Evolutionary conservation across 2,797 vertebrate species (phyloP), one percentile per base, ranked within the genome.

Genomic region (Acrossocheilus wenchowensis): DNA sequence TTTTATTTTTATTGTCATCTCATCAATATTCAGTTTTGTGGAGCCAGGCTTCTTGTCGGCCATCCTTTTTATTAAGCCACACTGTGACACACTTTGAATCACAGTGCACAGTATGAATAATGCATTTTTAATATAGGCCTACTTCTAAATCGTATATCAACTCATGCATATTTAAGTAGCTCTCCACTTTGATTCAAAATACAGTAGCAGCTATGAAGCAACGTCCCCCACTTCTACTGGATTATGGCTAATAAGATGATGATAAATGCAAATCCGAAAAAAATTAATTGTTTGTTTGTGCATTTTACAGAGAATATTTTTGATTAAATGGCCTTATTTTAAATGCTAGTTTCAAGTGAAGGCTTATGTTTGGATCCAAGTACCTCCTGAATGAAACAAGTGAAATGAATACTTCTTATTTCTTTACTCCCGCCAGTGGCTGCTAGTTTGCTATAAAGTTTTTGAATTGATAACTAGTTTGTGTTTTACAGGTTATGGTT

Each of bases 401-500:
- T 60, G 4, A 78, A 64, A 64, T 84, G 6, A 17, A 45, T 34
- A 3, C 45, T 50, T 81, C 62, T 81, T 36, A 71, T 62, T 78
- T 30, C 17, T 78, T 12, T 26, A 0, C 54, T 85, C 26, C 15
- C 60, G 2, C 1, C n/a, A 10, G 34, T 45, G 7, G 54, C 66
- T 62, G 26, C 69, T 10, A 8, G 19, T 85, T 85, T 79, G 82
- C 23, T 89, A 71, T 83, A 34, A 73, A 57, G 48, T 75, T 79
- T 43, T 94, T 96, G 95, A 95, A 95, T 95, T 95, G 90, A 95
- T 97, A 97, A 97, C 96, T 92, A 96, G 95, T 98, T 96, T 98
- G 87, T 95, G 93, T 97, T 96, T 96, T 97, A 94, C 98, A 99
- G 98, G 96, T 98, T 96, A 96, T 97, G 95, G 97, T 97, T 96